Conservation (phyloP, 2,888 invertebrate genomes). For the Euclidia mi region DNA sequence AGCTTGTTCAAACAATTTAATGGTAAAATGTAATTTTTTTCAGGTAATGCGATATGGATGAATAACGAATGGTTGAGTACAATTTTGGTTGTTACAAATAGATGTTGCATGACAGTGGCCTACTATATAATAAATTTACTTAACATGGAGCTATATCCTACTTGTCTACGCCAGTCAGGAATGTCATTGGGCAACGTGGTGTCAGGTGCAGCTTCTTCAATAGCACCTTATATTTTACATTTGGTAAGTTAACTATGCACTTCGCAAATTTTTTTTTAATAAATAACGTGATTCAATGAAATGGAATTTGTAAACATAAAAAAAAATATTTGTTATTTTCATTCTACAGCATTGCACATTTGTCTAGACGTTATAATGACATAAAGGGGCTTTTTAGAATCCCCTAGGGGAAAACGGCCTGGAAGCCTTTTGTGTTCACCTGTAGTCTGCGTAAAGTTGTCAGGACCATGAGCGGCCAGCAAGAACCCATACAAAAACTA, state of each 20-base stretch:
- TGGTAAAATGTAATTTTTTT: constrained; percentile 12
- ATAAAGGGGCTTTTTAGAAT: too few species aligned
- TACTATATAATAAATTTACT: constrained; percentile 91
- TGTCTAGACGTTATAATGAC: too few species aligned
- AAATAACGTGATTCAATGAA: too few species aligned
- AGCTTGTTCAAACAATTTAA: background rate
- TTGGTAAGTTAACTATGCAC: constrained; percentile 88
- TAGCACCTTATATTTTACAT: constrained; percentile 91
- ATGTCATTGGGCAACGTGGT: constrained; percentile 90
- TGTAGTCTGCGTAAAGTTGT: too few species aligned
- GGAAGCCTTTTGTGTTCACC: too few species aligned
- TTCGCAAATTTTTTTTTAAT: too few species aligned
- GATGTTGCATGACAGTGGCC: constrained; percentile 87
- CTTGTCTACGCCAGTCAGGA: constrained; percentile 91
- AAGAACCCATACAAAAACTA: too few species aligned
- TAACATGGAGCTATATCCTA: constrained; percentile 92
- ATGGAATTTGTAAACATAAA: too few species aligned
- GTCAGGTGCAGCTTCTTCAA: constrained; percentile 88
- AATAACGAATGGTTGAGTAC: constrained; percentile 69
- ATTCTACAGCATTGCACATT: too few species aligned
- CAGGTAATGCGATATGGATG: constrained; percentile 56
- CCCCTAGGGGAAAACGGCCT: too few species aligned
- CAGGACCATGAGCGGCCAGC: too few species aligned
- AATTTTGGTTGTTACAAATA: constrained; percentile 80
- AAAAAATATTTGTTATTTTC: too few species aligned